Conservation (phyloP, 92 coral and sea anemone species). For the Epizoanthus ramosus region DNA sequence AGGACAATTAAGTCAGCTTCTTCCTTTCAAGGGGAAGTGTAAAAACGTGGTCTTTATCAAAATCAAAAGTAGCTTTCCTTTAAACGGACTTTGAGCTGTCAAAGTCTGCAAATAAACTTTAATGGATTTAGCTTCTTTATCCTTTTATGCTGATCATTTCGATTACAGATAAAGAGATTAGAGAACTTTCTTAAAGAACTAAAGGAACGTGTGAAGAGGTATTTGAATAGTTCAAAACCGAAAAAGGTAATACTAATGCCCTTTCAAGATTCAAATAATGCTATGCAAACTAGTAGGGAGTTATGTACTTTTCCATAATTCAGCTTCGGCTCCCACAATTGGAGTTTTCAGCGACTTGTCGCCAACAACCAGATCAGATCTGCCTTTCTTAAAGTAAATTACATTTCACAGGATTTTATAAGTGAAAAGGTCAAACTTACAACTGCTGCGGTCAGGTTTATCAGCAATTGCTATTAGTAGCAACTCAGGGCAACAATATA, state of each 20-base stretch:
- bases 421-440: conserved; percentile 27
- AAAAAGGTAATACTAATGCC: neutral
- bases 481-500: neutral
- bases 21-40: conserved; percentile 33
- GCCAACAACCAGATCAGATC: conserved; percentile 16
- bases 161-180: conserved; percentile 14
- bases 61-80: conserved; percentile 48
- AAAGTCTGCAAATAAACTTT: conserved; percentile 60
- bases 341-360: neutral
- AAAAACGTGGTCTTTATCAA: conserved; percentile 43
- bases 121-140: conserved; percentile 64
- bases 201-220: neutral
- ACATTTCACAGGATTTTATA: neutral
- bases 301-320: neutral
- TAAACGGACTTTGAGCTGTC: conserved; percentile 75
- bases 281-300: neutral
- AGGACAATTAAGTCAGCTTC: conserved; percentile 35
- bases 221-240: conserved; percentile 1
- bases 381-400: conserved; percentile 4
- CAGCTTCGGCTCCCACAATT: neutral
- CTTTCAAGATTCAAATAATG: neutral
- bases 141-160: conserved; percentile 32
- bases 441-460: conserved; percentile 15
- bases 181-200: conserved; percentile 3
- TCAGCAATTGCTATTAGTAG: neutral